phyloP scores from a whole-genome alignment of 2,888 invertebrate species.

The Teleogryllus oceanicus region DNA sequence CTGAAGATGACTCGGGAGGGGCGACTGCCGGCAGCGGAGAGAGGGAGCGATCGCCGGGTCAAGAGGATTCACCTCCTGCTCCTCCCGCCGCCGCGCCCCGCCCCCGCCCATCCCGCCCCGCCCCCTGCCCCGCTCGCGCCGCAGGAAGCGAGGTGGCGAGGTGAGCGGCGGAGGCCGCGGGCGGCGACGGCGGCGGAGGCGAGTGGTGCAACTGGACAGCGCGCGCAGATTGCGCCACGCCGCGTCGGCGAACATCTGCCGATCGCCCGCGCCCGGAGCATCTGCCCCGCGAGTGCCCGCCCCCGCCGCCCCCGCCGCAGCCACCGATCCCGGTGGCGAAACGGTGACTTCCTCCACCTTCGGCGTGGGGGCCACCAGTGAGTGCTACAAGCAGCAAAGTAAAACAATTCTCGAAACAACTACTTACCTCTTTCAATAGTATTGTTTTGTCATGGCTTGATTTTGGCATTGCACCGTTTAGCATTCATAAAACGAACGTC shows the following conservation, averaged over 20 bases:
- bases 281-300: not conserved
- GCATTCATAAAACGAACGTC: too few species aligned
- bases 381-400: too few species aligned
- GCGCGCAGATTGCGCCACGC: not conserved
- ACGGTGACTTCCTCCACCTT: too few species aligned
- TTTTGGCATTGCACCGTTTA: too few species aligned
- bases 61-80: constrained; percentile 4
- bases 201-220: constrained; percentile 12
- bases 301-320: not conserved
- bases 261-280: not conserved
- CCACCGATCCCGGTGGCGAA: not conserved
- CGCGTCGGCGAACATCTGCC: not conserved
- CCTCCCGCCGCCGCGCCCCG: not conserved
- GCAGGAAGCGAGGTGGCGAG: not conserved
- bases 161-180: not conserved
- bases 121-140: not conserved
- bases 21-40: not conserved
- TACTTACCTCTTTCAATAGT: too few species aligned
- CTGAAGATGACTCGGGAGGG: not conserved
- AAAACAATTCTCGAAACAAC: too few species aligned
- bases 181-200: not conserved
- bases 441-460: too few species aligned
- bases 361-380: too few species aligned
- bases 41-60: not conserved
- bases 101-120: not conserved